Evolutionary conservation across 1,140 invertebrate genomes (phyloP).

Genomic region (Drosophila eugracilis): DNA sequence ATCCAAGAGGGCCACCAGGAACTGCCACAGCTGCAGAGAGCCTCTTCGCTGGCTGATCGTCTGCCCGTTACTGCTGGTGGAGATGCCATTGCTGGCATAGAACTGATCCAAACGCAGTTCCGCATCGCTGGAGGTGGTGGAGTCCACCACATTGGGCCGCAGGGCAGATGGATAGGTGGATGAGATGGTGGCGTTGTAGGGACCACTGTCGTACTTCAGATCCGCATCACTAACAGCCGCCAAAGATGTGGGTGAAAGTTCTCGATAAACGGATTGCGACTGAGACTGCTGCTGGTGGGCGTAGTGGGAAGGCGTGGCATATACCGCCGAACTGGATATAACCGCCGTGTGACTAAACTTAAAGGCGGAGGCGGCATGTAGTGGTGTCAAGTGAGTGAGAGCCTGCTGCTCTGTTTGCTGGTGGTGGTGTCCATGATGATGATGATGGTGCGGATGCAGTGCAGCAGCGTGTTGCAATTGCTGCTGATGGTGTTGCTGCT

Average conservation of each 20-base stretch:
- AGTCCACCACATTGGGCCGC: conserved; percentile 71
- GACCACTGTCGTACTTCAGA: conserved; percentile 78
- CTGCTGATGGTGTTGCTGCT: conserved; percentile 45
- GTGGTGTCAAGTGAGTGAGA: conserved; percentile 62
- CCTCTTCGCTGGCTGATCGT: conserved; percentile 88
- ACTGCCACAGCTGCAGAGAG: conserved; percentile 97
- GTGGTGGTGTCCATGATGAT: conserved; percentile 55
- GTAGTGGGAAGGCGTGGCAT: conserved; percentile 63
- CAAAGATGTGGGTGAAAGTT: conserved; percentile 51
- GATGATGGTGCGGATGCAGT: conserved; percentile 57
- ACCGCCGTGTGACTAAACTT: conserved; percentile 78
- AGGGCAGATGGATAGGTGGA: conserved; percentile 71
- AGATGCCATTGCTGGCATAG: conserved; percentile 76
- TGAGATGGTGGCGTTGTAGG: conserved; percentile 77
- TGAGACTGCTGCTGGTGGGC: conserved; percentile 63
- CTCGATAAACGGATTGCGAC: conserved; percentile 60
- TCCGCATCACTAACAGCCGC: conserved; percentile 53
- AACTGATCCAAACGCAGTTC: conserved; percentile 76
- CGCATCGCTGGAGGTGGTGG: conserved; percentile 77
- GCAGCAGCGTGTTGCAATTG: conserved; percentile 57
- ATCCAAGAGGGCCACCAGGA: conserved; percentile 94
- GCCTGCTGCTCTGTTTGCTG: conserved; percentile 61
- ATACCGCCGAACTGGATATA: conserved; percentile 72
- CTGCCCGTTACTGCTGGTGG: conserved; percentile 72
- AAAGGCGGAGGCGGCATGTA: conserved; percentile 69